A percentile compares a stretch with the other conserved stretches of the same genome.
phyloP scores from a whole-genome alignment of 2,113 vertebrate species.

The Prolemur simus region DNA sequence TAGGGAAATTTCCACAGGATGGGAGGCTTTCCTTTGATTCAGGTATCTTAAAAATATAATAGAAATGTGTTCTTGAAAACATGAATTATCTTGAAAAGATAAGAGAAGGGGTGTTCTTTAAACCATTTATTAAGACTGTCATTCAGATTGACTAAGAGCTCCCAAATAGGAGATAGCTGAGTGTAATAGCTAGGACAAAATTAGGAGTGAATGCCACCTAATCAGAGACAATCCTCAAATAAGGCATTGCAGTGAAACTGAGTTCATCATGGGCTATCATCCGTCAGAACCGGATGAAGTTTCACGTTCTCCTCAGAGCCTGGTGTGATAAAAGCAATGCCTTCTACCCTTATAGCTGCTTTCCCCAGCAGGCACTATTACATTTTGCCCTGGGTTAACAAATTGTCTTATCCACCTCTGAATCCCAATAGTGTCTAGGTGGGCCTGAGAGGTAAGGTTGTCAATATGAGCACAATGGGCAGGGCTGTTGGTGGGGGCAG shows the following conservation, averaged over 20 bases:
- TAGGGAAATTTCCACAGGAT: not conserved
- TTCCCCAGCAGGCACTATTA: not conserved
- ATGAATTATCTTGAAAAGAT: not conserved
- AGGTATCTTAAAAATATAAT: not conserved
- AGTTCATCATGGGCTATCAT: not conserved
- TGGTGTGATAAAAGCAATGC: not conserved
- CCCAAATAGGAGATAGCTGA: not conserved
- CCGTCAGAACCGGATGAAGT: not conserved
- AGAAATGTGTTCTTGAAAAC: not conserved
- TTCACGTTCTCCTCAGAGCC: not conserved
- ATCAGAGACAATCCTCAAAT: not conserved
- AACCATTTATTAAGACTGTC: not conserved
- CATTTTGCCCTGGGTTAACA: not conserved
- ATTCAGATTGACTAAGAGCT: not conserved
- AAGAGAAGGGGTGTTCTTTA: not conserved
- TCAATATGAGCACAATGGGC: not conserved
- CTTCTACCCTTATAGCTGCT: not conserved
- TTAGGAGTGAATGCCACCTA: not conserved
- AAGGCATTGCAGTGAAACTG: not conserved
- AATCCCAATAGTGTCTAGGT: not conserved
- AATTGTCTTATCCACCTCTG: not conserved
- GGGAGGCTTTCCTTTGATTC: conserved; percentile 27
- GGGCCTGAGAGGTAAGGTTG: not conserved
- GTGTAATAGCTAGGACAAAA: not conserved
- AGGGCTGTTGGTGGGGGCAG: fast-evolving